Conservation (phyloP, 92 coral and sea anemone genomes). For the Heteractis magnifica region DNA sequence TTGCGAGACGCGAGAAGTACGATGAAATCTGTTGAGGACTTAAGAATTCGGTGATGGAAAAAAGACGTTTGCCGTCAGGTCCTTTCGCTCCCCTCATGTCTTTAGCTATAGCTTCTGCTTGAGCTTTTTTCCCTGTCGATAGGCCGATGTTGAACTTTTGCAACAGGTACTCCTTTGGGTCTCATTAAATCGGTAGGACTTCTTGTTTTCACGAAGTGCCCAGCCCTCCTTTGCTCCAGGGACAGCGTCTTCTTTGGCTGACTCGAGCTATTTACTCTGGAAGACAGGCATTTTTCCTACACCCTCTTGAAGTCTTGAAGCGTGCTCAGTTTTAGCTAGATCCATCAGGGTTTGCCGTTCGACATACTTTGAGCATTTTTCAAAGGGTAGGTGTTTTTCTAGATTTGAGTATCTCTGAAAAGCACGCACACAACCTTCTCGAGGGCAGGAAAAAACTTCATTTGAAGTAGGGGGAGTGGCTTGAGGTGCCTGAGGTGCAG, state of each 20-base stretch:
- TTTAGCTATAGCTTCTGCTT: constrained; percentile 29
- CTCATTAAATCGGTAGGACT: constrained; percentile 22
- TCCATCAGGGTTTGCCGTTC: constrained; percentile 23
- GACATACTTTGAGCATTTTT: background rate
- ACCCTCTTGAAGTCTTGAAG: background rate
- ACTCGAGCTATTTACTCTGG: background rate
- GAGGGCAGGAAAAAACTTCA: constrained; percentile 30
- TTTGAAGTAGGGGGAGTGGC: background rate
- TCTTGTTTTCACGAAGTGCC: constrained; percentile 18
- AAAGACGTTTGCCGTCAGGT: constrained; percentile 34
- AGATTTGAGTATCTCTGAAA: constrained; percentile 29
- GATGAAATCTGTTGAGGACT: constrained; percentile 33
- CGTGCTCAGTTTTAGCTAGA: constrained; percentile 12
- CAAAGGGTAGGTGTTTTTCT: constrained; percentile 31
- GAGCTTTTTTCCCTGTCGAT: constrained; percentile 24
- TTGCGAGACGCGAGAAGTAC: constrained; percentile 39
- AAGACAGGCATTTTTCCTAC: background rate
- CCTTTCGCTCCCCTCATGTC: constrained; percentile 39
- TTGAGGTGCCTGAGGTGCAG: background rate
- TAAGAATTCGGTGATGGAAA: constrained; percentile 29
- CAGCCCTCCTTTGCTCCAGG: constrained; percentile 15
- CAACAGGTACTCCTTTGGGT: constrained; percentile 10
- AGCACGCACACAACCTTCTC: constrained; percentile 30
- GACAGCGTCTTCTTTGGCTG: background rate
- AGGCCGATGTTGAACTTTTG: constrained; percentile 42